A percentile compares a stretch with the other conserved stretches of the same genome.
Evolutionary conservation across 2,113 vertebrate species (phyloP).

Genomic region (Percina caprodes): DNA sequence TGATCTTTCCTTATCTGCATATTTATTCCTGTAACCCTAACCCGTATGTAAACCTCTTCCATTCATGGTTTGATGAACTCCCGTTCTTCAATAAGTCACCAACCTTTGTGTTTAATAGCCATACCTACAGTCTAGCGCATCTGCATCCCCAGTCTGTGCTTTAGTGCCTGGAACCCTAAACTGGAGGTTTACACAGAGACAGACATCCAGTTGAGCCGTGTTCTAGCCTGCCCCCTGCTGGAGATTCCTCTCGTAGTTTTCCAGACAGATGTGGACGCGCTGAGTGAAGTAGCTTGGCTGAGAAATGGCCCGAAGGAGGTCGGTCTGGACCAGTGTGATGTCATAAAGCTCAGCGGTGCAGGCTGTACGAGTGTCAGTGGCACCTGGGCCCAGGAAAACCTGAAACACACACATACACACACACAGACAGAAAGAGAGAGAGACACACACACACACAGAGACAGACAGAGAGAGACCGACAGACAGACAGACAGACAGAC

Average conservation of each 20-base stretch:
- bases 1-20: background rate
- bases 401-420: conserved; percentile 55
- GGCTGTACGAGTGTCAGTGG: conserved; percentile 64
- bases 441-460: background rate
- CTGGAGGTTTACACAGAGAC: background rate
- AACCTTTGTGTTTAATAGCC: background rate
- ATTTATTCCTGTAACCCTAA: conserved; percentile 8
- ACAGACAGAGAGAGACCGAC: background rate
- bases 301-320: conserved; percentile 90
- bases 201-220: background rate
- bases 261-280: conserved; percentile 85
- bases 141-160: background rate
- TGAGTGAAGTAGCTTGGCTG: conserved; percentile 87
- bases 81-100: background rate
- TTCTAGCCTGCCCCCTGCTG: conserved; percentile 68
- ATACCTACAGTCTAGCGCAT: background rate
- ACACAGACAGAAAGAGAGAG: background rate
- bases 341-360: conserved; percentile 87
- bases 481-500: background rate
- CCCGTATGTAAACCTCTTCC: background rate
- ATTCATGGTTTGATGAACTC: background rate
- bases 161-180: background rate
- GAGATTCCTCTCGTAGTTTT: conserved; percentile 88
- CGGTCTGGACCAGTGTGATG: conserved; percentile 87
- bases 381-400: conserved; percentile 83